Evolutionary conservation across 2,888 invertebrate species (phyloP).

Genomic region (Notocelia uddmanniana): DNA sequence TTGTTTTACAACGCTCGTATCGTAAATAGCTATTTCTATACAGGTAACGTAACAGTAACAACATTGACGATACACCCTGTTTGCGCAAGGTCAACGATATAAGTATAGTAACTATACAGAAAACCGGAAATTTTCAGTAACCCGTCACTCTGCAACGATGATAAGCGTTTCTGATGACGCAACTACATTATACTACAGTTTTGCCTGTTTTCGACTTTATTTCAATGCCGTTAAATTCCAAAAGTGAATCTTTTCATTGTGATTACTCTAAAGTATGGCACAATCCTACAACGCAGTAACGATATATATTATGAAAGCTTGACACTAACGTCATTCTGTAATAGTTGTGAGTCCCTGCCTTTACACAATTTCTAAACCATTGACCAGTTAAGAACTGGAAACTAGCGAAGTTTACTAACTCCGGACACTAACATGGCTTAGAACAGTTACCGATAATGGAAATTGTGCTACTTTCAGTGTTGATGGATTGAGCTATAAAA

Average conservation of each 20-base stretch:
- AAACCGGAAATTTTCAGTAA: background rate
- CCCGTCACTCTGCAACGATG: constrained; percentile 34
- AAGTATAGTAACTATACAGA: no score
- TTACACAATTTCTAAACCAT: constrained; percentile 55
- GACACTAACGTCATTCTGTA: constrained; percentile 35
- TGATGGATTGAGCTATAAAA: constrained; percentile 7
- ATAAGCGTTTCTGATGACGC: constrained; percentile 51
- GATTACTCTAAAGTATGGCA: background rate
- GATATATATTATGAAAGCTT: background rate
- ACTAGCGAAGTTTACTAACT: constrained; percentile 37
- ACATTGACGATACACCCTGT: background rate
- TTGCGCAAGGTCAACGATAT: background rate
- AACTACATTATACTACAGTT: constrained; percentile 48
- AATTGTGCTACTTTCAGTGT: background rate
- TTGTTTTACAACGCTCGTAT: no score
- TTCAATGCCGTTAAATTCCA: background rate
- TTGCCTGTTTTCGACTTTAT: background rate
- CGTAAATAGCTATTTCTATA: no score
- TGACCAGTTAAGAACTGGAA: constrained; percentile 49
- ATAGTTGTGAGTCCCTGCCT: constrained; percentile 53
- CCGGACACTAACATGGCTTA: constrained; percentile 17
- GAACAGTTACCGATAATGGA: constrained; percentile 19
- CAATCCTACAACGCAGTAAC: background rate
- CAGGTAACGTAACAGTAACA: no score
- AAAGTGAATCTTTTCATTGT: background rate